phyloP scores from a whole-genome alignment of 2,888 invertebrate species.

The Xestia c-nigrum region DNA sequence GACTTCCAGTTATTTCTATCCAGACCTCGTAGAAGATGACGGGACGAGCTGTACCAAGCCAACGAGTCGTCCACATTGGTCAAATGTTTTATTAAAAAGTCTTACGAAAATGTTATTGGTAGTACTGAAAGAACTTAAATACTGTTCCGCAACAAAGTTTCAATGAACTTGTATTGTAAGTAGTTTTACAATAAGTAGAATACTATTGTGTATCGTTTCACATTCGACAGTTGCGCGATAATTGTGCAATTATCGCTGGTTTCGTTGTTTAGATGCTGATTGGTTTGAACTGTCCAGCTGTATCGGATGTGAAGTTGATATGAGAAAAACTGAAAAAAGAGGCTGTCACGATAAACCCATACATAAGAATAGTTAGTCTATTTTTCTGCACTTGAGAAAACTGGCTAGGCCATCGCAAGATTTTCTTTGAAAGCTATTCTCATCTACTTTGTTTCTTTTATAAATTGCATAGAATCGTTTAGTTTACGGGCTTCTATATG shows the following conservation, averaged over 20 bases:
- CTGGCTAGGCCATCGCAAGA: background rate
- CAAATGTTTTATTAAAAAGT: background rate
- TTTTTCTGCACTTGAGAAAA: background rate
- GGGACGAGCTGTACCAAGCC: too few relatives aligned
- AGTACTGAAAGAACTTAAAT: background rate
- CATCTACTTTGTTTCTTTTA: background rate
- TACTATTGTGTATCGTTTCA: conserved; percentile 24
- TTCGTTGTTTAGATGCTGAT: conserved; percentile 17
- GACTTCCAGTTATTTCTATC: too few relatives aligned
- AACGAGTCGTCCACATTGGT: too few relatives aligned
- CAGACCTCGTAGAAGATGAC: too few relatives aligned
- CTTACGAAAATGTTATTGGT: background rate
- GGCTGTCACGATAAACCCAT: background rate
- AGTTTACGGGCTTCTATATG: background rate
- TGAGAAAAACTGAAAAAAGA: background rate
- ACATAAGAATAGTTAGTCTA: background rate
- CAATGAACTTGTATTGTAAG: background rate
- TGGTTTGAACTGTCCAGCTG: conserved; percentile 8
- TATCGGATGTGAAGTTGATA: background rate
- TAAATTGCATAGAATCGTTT: too few relatives aligned
- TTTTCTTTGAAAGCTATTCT: background rate
- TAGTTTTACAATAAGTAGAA: conserved; percentile 12
- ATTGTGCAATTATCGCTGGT: conserved; percentile 45
- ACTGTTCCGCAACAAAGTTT: background rate
- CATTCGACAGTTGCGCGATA: conserved; percentile 34